Evolutionary conservation across 1,140 invertebrate genomes (phyloP).

Genomic region (Atta texana): DNA sequence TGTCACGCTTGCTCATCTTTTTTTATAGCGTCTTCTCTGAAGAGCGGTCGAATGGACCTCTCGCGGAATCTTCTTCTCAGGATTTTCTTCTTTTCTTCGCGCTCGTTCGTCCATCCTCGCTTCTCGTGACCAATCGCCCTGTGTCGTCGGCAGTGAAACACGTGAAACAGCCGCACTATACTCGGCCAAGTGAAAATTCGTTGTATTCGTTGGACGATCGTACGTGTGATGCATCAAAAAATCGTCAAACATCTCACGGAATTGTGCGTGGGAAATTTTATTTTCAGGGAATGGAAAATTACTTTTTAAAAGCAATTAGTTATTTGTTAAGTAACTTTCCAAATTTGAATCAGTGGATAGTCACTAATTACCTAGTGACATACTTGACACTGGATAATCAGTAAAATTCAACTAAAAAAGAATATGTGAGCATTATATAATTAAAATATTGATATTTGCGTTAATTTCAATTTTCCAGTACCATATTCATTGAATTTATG

Average conservation of each 20-base stretch:
- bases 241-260: neutral
- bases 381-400: no score
- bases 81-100: conserved; percentile 33
- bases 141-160: conserved; percentile 43
- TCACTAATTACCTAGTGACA: no score
- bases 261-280: neutral
- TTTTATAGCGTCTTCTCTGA: conserved; percentile 31
- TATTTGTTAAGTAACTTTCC: no score
- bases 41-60: conserved; percentile 46
- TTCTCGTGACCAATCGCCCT: conserved; percentile 52
- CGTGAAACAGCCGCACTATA: conserved; percentile 37
- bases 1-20: conserved; percentile 29
- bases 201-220: conserved; percentile 34
- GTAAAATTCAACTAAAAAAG: no score
- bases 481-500: no score
- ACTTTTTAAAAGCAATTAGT: no score
- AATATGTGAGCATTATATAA: no score
- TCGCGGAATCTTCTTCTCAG: conserved; percentile 31
- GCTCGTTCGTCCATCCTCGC: conserved; percentile 15
- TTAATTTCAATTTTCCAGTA: no score
- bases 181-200: conserved; percentile 34
- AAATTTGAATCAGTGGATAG: no score
- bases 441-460: no score
- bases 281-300: no score
- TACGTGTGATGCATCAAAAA: conserved; percentile 14